phyloP scores from a whole-genome alignment of 2,113 vertebrate species.

The Crotalus horridus region DNA sequence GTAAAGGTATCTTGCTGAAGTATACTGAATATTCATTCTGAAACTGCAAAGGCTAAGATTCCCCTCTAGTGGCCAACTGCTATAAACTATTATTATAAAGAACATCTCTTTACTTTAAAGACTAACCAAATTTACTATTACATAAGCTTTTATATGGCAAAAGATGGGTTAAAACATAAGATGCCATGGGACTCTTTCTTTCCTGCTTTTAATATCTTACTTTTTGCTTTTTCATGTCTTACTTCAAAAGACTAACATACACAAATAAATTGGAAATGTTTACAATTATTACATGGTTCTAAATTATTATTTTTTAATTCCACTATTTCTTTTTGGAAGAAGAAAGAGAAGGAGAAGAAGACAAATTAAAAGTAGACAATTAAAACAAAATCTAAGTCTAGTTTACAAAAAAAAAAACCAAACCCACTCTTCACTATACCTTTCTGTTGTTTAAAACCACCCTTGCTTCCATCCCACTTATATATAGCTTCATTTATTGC shows the following conservation, averaged over 20 bases:
- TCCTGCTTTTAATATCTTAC: background rate
- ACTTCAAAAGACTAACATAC: background rate
- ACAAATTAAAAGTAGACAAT: background rate
- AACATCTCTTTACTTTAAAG: background rate
- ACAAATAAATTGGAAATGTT: background rate
- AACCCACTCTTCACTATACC: background rate
- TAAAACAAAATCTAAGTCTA: background rate
- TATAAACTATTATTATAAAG: background rate
- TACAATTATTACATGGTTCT: background rate
- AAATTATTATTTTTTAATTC: background rate
- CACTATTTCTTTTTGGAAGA: background rate
- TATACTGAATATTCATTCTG: background rate
- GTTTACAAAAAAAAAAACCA: background rate
- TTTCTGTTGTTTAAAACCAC: background rate
- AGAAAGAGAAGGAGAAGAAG: background rate
- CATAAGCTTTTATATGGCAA: background rate
- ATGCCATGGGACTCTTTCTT: background rate
- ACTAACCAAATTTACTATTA: background rate
- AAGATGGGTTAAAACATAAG: background rate
- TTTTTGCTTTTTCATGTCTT: background rate
- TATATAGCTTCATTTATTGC: background rate
- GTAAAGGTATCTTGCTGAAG: background rate
- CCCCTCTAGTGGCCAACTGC: conserved; percentile 5
- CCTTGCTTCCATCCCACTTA: background rate
- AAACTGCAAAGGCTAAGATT: background rate